These are phyloP conservation scores for Propithecus coquereli DNA, from an alignment of 2,113 vertebrate species.

Conservation along the genomic window DNA sequence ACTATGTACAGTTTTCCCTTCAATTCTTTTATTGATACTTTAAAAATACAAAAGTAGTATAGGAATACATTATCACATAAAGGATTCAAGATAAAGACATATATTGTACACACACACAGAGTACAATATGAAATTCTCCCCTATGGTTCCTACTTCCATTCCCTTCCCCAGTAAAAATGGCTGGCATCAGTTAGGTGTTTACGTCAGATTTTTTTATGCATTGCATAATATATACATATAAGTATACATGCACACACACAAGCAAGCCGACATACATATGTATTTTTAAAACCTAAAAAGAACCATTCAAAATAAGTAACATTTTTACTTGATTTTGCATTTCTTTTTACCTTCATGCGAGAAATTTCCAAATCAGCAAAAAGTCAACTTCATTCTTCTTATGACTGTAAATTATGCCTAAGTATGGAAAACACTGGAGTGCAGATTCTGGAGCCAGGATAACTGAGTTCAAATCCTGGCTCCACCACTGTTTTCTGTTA, in stretches of 20 bases:
- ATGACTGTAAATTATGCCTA: neutral
- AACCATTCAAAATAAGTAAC: neutral
- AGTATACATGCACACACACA: neutral
- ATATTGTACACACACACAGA: neutral
- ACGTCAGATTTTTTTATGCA: neutral
- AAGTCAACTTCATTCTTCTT: neutral
- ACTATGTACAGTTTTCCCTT: neutral
- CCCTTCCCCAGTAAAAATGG: neutral
- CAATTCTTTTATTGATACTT: neutral
- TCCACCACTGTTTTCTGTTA: neutral
- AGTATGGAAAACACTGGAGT: neutral
- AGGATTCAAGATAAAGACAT: neutral
- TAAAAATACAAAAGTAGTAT: neutral
- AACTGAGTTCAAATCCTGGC: neutral
- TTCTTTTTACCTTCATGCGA: neutral
- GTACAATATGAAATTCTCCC: neutral
- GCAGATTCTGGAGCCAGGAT: neutral
- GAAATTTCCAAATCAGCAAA: neutral
- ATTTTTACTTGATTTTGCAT: neutral
- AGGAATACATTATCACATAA: neutral
- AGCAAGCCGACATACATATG: neutral
- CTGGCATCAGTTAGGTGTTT: neutral
- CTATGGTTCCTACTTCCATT: neutral
- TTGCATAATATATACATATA: neutral
- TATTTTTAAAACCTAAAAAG: neutral